Evolutionary conservation across 2,113 vertebrate species (phyloP), one percentile per base, ranked within the genome.

Genomic region (Entelurus aequoreus): DNA sequence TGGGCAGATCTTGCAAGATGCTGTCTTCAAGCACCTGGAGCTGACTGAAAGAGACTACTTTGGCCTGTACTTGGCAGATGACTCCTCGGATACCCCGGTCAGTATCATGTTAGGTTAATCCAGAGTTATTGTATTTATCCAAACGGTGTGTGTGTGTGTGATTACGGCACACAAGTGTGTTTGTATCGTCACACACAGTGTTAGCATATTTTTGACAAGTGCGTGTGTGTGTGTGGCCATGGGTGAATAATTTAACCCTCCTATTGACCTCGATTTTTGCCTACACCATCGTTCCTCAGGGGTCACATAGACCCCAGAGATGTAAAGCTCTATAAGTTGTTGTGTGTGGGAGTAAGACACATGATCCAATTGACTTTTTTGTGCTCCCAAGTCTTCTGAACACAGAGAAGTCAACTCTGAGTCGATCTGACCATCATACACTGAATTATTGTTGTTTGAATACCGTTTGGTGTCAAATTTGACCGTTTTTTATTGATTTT

Each of bases 41-140:
- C 91, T 99, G 91, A 98, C 96, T 3, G 97, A 99, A 84, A 92
- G 91, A 81, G 97, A 99, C 88, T 99, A 98, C 88, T 98, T 99
- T 84, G 96, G 97, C 86, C 93, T 99, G 83, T 94, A 96, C 86
- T 87, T 98, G 90, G 87, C 92, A 68, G 94, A 99, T 65, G 95
- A 98, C 85, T 90, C 93, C 73, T 90, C 93, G 74, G 97, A 98
- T 76, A 92, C 93, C 65, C 95, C 93, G 75, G 97, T 98, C 84
- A 94, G 94, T 92, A n/a, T 50, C 3, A 57, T 12, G 5, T 40
- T 68, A 38, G 12, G 3, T 11, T 16, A 60, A 12, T 44, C 9
- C 46, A 54, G 1, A 12, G 42, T 46, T 5, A 46, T 1, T 12
- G 42, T 46, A 55, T 38, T 11, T 6, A 54, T 55, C 8, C 36